Evolutionary conservation across 2,888 invertebrate species (phyloP).

Genomic region (Trypoxylon attenuatum): DNA sequence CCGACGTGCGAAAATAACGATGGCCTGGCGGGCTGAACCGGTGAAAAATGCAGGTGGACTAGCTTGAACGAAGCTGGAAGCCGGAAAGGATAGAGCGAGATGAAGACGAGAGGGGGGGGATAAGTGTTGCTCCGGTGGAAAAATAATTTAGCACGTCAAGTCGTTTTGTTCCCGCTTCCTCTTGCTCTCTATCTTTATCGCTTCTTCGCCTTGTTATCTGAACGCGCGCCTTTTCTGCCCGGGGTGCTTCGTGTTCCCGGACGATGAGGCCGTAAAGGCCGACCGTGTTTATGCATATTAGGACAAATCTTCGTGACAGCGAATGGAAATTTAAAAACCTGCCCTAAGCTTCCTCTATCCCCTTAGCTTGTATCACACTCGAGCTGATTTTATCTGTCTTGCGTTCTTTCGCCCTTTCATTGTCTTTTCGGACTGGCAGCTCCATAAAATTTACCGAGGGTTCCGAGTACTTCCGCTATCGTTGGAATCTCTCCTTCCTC

Average conservation of each 20-base stretch:
- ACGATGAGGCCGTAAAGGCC: too few species aligned
- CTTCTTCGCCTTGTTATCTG: too few species aligned
- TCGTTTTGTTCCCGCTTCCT: slow-evolving; percentile 2
- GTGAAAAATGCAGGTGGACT: slow-evolving; percentile 49
- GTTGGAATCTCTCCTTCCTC: slow-evolving; percentile 10
- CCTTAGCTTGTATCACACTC: too few species aligned
- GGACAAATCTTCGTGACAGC: neutral
- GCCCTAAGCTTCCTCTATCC: too few species aligned
- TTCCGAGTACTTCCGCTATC: slow-evolving; percentile 9
- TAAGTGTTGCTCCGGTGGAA: slow-evolving; percentile 6
- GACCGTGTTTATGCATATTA: slow-evolving; percentile 1
- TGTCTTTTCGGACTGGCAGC: slow-evolving; percentile 4
- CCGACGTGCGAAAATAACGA: slow-evolving; percentile 38
- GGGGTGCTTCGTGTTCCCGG: too few species aligned
- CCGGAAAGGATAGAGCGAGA: neutral
- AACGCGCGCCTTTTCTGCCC: too few species aligned
- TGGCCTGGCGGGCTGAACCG: slow-evolving; percentile 40
- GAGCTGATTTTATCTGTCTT: slow-evolving; percentile 24
- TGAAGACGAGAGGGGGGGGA: slow-evolving; percentile 6
- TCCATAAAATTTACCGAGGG: slow-evolving; percentile 22
- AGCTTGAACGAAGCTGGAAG: slow-evolving; percentile 27
- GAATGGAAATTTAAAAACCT: slow-evolving; percentile 1
- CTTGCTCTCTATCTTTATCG: slow-evolving; percentile 1
- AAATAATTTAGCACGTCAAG: slow-evolving; percentile 33
- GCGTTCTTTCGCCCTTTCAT: slow-evolving; percentile 1